A percentile compares a stretch with the other conserved stretches of the same genome.
Conservation (phyloP, 2,113 vertebrate species). For the Pagrus major region DNA sequence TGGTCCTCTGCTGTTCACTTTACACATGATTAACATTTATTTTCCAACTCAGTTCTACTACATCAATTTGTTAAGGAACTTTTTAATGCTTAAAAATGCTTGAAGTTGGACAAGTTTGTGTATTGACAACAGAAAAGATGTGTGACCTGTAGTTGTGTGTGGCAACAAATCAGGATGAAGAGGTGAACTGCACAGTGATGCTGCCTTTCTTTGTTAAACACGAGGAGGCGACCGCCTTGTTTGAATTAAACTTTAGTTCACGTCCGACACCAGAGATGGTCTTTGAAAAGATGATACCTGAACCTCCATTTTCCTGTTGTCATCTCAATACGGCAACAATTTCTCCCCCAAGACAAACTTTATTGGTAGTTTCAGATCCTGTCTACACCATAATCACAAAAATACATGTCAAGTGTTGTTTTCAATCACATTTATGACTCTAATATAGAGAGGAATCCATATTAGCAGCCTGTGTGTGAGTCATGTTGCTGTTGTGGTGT, state of each 20-base stretch:
- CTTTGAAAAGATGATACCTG: not conserved
- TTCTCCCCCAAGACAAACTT: conserved; percentile 32
- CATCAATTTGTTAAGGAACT: not conserved
- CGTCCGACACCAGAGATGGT: too few relatives aligned
- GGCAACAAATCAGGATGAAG: too few relatives aligned
- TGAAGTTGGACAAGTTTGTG: not conserved
- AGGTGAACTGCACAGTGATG: too few relatives aligned
- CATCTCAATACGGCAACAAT: not conserved
- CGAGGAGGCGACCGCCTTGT: not conserved
- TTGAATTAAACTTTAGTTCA: not conserved
- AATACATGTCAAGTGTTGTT: conserved; percentile 53
- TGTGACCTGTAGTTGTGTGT: too few relatives aligned
- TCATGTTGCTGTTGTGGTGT: conserved; percentile 71
- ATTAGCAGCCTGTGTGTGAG: conserved; percentile 45
- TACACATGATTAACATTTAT: not conserved
- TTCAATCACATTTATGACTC: conserved; percentile 52
- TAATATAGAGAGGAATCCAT: conserved; percentile 34
- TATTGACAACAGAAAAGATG: not conserved
- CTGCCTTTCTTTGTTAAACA: too few relatives aligned
- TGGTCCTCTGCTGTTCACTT: not conserved
- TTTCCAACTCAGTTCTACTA: not conserved
- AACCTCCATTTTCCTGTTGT: not conserved
- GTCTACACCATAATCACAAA: conserved; percentile 49
- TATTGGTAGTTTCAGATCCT: conserved; percentile 35
- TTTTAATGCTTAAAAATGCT: not conserved